Conservation (phyloP, 2,888 invertebrate genomes). For the Euphydryas editha region DNA sequence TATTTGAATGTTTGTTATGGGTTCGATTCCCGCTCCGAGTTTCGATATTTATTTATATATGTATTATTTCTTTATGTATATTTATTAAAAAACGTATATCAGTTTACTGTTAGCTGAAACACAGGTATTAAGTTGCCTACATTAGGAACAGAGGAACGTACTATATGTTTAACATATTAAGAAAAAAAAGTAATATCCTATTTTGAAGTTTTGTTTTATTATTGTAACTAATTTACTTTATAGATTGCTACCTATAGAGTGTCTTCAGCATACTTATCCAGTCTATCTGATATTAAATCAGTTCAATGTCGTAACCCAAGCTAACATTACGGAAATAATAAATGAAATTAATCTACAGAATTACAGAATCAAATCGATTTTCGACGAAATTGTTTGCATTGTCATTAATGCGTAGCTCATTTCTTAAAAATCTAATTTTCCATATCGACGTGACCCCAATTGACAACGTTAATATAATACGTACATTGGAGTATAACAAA, state of each 20-base stretch:
- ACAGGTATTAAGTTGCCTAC: too few relatives aligned
- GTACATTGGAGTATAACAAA: slow-evolving; percentile 7
- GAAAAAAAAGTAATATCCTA: too few relatives aligned
- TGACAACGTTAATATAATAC: slow-evolving; percentile 3
- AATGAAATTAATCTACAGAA: slow-evolving; percentile 13
- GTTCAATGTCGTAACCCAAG: slow-evolving; percentile 13
- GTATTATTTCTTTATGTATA: not conserved
- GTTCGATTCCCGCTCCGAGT: too few relatives aligned
- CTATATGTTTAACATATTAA: too few relatives aligned
- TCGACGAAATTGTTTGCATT: slow-evolving; percentile 13
- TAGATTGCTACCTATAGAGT: not conserved
- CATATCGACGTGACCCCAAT: slow-evolving; percentile 15
- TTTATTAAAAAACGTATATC: too few relatives aligned
- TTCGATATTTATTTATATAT: not conserved
- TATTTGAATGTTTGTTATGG: too few relatives aligned
- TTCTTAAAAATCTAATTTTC: slow-evolving; percentile 25
- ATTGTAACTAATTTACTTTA: too few relatives aligned
- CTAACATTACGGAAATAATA: slow-evolving; percentile 9
- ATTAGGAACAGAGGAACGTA: too few relatives aligned
- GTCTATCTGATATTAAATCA: not conserved
- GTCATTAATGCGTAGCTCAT: slow-evolving; percentile 11
- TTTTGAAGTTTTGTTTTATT: too few relatives aligned
- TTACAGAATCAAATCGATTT: slow-evolving; percentile 12
- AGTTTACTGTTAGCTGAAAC: too few relatives aligned
- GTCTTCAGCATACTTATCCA: too few relatives aligned